Base-by-base conservation (phyloP, 2,797 vertebrate genomes). In the Pseudochaenichthys georgianus region DNA sequence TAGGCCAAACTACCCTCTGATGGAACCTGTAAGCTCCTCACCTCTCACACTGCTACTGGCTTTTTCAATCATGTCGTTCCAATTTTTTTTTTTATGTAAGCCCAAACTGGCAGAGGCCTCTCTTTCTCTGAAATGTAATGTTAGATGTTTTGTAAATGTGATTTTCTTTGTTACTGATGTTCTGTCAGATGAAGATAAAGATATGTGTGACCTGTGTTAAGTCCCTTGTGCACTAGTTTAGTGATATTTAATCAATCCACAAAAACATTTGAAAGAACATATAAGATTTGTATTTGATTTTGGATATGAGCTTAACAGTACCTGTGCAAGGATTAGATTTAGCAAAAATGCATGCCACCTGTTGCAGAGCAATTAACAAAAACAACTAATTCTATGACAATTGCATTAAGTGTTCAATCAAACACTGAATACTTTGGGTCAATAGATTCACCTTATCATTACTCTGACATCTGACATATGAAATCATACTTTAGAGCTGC, bases 341-440 rank as follows among this genome's bases (percentile, higher is more conserved):
- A 61, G 75, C 65, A 88, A 64, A 55, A 82, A 83, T 70, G 50
- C 21, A 10, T 12, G 19, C 23, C 70, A 77, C 80, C 82, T 83
- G 85, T 65, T 87, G 65, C 69, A 77, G 75, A 70, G 72, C 69
- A 86, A 77, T 76, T 70, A 85, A 77, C 45, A 60, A 55, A 60
- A 64, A 81, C 71, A 65, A 19, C n/a, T 13, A 31, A 67, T 70
- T 34, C 8, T 11, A 4, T 57, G 28, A 54, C 42, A 19, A 41
- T 17, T 41, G 53, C 1, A 0, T 11, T 13, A 11, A 21, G 23
- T 5, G 12, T 17, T 28, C 17, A 52, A 46, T 52, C 15, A 13
- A 63, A 54, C 53, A 13, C 23, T 23, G 28, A 46, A 17, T 12
- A 4, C 3, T 31, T 46, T 48, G 53, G 55, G 28, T 45, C 11